Base-by-base conservation (phyloP, 2,113 vertebrate species). In the Rhea pennata region DNA sequence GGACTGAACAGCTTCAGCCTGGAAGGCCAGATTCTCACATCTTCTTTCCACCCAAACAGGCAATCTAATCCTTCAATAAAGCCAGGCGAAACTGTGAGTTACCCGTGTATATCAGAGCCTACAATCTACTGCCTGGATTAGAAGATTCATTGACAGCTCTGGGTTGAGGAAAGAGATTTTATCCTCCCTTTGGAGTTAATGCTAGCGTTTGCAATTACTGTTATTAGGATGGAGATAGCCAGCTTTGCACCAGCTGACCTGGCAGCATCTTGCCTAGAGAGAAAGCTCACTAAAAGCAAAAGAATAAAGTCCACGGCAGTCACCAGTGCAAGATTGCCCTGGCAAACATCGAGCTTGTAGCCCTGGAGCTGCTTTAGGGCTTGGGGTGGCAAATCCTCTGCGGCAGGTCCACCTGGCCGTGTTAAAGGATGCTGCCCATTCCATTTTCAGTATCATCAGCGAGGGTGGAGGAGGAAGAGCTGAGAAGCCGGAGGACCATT, bases 41-140 rank as follows among this genome's bases (percentile, higher is more conserved):
- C 23, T 0, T 6, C 73, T 71, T 48, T 84, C 78, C 62, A 65
- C 50, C 84, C 40, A 62, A 82, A 80, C 88, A 93, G 84, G 84
- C 84, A 76, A 89, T 93, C 95, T 91, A 70, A 64, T 90, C 87
- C 87, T 64, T 76, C 87, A 91, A 53, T 71, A 83, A 79, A 48
- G 85, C 84, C 87, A 85, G 74, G 77, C 62, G 87, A 87, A 75
- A 6, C 84, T 40, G 1, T 40, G 1, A 91, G 87, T 44, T 22
- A 89, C 42, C 64, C 8, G 1, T n/a, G 64, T 81, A 59, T 89
- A 93, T 85, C 90, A 40, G 58, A 94, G 91, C 71, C 62, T 90
- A 2, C 0, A 6, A 90, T 88, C 94, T 80, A 6, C 92, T 69
- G 78, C 88, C 73, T 61, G 93, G 70, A 94, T 91, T 70, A 69